phyloP scores from a whole-genome alignment of 2,888 invertebrate species.

The Eueremaeus valkanovi region DNA sequence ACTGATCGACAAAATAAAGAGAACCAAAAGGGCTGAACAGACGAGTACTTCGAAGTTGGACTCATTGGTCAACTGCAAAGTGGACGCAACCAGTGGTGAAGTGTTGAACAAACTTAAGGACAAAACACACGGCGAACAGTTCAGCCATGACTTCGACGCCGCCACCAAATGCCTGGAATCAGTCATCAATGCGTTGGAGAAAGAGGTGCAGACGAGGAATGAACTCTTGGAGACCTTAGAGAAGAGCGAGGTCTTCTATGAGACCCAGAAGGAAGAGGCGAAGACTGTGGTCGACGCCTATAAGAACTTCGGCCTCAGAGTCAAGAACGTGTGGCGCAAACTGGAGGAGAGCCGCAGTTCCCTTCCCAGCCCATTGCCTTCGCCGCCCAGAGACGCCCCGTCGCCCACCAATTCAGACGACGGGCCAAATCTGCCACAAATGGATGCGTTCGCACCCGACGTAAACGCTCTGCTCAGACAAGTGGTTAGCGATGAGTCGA shows the following conservation, averaged over 20 bases:
- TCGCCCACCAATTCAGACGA: constrained; percentile 70
- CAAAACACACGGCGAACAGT: constrained; percentile 76
- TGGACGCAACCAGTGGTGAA: constrained; percentile 69
- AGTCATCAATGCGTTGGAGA: constrained; percentile 71
- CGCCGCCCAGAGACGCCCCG: constrained; percentile 62
- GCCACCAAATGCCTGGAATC: constrained; percentile 72
- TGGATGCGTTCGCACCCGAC: background rate
- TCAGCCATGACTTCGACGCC: constrained; percentile 78
- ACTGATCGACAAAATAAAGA: constrained; percentile 69
- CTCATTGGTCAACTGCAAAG: constrained; percentile 66
- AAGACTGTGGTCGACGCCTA: constrained; percentile 94
- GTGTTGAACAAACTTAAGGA: constrained; percentile 59
- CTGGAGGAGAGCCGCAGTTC: constrained; percentile 60
- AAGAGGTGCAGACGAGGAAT: constrained; percentile 75
- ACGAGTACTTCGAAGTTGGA: constrained; percentile 67
- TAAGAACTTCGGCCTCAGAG: constrained; percentile 83
- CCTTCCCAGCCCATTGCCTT: constrained; percentile 60
- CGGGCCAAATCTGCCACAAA: constrained; percentile 41
- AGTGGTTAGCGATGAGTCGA: background rate
- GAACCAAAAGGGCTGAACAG: constrained; percentile 67
- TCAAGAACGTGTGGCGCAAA: constrained; percentile 77
- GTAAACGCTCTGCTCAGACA: constrained; percentile 1
- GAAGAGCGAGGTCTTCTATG: constrained; percentile 79
- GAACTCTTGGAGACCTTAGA: constrained; percentile 71
- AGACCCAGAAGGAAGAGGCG: constrained; percentile 85